Percentiles rank a stretch among this genome's conserved stretches.
phyloP scores from a whole-genome alignment of 1,140 invertebrate genomes.

The Argopecten irradians region DNA sequence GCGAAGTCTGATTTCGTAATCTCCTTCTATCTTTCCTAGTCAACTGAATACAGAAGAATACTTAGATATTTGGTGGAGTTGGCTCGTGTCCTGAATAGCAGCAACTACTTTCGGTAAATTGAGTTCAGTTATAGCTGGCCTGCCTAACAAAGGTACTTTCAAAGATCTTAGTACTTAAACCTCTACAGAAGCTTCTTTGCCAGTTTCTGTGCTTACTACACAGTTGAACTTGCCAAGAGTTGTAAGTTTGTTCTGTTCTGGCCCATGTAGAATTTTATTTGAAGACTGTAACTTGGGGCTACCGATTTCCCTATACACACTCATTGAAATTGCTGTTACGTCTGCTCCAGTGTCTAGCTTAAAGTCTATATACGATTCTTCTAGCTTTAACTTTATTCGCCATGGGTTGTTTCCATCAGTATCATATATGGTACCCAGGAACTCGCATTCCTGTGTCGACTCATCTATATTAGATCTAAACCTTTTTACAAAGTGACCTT shows the following conservation, averaged over 20 bases:
- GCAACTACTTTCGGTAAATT: constrained; percentile 16
- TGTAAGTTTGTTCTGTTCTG: constrained; percentile 40
- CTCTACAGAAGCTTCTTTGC: not conserved
- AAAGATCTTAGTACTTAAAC: constrained; percentile 34
- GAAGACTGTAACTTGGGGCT: not conserved
- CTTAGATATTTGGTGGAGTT: not conserved
- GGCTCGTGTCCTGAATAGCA: not conserved
- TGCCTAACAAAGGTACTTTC: constrained; percentile 21
- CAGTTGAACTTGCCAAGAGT: constrained; percentile 31
- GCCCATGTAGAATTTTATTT: constrained; percentile 31
- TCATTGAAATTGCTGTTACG: no score
- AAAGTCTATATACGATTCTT: no score
- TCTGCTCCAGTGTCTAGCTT: no score
- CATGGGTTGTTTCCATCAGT: no score
- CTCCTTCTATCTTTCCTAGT: constrained; percentile 40
- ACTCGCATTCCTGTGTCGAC: no score
- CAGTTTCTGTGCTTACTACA: not conserved
- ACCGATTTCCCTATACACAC: no score
- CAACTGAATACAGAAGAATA: constrained; percentile 31
- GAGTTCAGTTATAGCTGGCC: constrained; percentile 38
- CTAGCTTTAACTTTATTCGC: no score
- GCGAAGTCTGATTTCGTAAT: constrained; percentile 42
- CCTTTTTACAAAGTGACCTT: no score
- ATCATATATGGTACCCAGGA: no score
- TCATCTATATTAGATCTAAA: no score